Conservation (phyloP, 1,140 invertebrate species). For the Hycleus cichorii region DNA sequence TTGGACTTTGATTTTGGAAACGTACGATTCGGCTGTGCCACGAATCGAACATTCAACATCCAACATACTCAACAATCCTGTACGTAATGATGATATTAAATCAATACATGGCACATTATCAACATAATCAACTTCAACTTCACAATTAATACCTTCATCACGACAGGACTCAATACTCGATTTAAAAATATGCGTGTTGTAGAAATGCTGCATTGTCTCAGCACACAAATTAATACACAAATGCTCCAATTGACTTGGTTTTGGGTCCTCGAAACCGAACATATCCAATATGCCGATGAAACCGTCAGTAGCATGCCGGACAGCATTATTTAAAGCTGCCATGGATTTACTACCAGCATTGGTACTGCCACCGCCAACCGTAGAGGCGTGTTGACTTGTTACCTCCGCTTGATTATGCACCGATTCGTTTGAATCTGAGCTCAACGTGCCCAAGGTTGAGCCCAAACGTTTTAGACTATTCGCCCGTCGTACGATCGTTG, state of each 20-base stretch:
- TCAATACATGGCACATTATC: conserved; percentile 95
- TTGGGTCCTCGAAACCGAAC: conserved; percentile 92
- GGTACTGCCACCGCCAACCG: conserved; percentile 58
- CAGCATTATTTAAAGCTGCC: conserved; percentile 85
- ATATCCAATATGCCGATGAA: conserved; percentile 93
- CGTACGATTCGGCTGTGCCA: conserved; percentile 80
- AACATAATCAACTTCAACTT: conserved; percentile 87
- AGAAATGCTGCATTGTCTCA: conserved; percentile 96
- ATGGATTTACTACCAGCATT: conserved; percentile 81
- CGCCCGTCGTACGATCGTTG: conserved; percentile 84
- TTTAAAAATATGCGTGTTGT: conserved; percentile 95
- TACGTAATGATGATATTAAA: conserved; percentile 86
- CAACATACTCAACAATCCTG: conserved; percentile 82
- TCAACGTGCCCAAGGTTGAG: conserved; percentile 80
- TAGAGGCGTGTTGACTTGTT: conserved; percentile 76
- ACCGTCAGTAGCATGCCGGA: conserved; percentile 87
- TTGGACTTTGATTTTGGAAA: conserved; percentile 78
- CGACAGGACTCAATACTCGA: conserved; percentile 87
- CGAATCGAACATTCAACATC: conserved; percentile 88
- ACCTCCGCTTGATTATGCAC: conserved; percentile 82
- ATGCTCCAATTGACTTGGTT: conserved; percentile 84
- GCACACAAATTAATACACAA: conserved; percentile 92
- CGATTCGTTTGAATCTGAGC: conserved; percentile 85
- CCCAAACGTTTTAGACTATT: conserved; percentile 85
- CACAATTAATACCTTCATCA: conserved; percentile 87